phyloP scores from a whole-genome alignment of 2,888 invertebrate genomes.

The Notocelia uddmanniana region DNA sequence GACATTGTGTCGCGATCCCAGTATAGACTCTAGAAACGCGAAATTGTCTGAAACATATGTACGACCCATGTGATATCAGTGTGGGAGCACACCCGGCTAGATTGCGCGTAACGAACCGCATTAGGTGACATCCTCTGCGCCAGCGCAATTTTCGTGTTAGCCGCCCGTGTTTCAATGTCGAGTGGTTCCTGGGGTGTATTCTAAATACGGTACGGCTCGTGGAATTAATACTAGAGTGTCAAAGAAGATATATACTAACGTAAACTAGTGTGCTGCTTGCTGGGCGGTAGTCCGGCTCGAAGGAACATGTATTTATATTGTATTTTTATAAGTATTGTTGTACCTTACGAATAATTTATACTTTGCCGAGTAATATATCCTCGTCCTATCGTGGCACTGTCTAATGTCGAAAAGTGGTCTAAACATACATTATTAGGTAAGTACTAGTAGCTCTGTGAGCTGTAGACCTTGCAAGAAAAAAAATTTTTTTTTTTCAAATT shows the following conservation, averaged over 20 bases:
- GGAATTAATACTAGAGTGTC: background rate
- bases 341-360: background rate
- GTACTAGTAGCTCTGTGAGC: too few relatives aligned
- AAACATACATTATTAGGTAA: too few relatives aligned
- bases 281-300: slow-evolving; percentile 10
- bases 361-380: too few relatives aligned
- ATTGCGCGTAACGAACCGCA: slow-evolving; percentile 55
- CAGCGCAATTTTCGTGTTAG: slow-evolving; percentile 61
- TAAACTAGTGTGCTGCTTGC: too few relatives aligned
- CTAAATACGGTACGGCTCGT: slow-evolving; percentile 4
- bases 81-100: slow-evolving; percentile 48
- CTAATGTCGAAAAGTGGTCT: too few relatives aligned
- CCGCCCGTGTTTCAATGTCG: slow-evolving; percentile 57
- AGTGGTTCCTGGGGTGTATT: slow-evolving; percentile 46
- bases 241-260: too few relatives aligned
- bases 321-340: too few relatives aligned
- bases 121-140: slow-evolving; percentile 59
- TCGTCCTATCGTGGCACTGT: too few relatives aligned
- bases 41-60: slow-evolving; percentile 3
- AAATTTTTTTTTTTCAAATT: too few relatives aligned
- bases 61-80: slow-evolving; percentile 24
- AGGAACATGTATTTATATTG: slow-evolving; percentile 11
- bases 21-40: background rate
- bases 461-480: too few relatives aligned
- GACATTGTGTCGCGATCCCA: too few relatives aligned